Conservation (phyloP, 1,140 invertebrate genomes). For the Drosophila neocordata region DNA sequence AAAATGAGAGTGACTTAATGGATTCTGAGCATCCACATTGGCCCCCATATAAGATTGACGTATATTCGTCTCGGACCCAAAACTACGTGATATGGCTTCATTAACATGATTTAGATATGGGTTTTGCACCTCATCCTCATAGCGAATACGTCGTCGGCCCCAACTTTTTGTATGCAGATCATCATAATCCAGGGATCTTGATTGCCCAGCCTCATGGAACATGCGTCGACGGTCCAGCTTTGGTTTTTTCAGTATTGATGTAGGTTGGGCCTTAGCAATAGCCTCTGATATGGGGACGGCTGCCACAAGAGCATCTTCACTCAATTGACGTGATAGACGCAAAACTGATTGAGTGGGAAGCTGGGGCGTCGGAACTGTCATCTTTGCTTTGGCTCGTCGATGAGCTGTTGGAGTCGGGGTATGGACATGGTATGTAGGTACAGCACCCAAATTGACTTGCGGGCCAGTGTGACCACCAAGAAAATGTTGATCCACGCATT, state of each 20-base stretch:
- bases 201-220: constrained; percentile 74
- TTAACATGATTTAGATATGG: constrained; percentile 1
- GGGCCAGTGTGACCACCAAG: constrained; percentile 68
- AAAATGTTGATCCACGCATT: constrained; percentile 80
- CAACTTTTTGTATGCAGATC: constrained; percentile 79
- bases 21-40: constrained; percentile 69
- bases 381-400: constrained; percentile 62
- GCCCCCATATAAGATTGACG: constrained; percentile 81
- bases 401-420: constrained; percentile 79
- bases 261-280: constrained; percentile 59
- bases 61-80: constrained; percentile 80
- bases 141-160: constrained; percentile 74
- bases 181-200: constrained; percentile 77
- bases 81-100: constrained; percentile 58
- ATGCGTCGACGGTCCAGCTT: constrained; percentile 72
- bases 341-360: constrained; percentile 75
- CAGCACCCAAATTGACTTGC: constrained; percentile 69
- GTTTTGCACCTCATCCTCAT: constrained; percentile 69
- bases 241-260: constrained; percentile 78
- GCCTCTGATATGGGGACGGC: constrained; percentile 76
- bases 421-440: constrained; percentile 79
- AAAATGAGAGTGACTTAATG: constrained; percentile 81
- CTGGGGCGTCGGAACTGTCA: constrained; percentile 56
- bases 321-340: constrained; percentile 71
- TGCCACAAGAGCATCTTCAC: constrained; percentile 72